phyloP scores from a whole-genome alignment of 2,888 invertebrate genomes.

The Octonoba sinensis region DNA sequence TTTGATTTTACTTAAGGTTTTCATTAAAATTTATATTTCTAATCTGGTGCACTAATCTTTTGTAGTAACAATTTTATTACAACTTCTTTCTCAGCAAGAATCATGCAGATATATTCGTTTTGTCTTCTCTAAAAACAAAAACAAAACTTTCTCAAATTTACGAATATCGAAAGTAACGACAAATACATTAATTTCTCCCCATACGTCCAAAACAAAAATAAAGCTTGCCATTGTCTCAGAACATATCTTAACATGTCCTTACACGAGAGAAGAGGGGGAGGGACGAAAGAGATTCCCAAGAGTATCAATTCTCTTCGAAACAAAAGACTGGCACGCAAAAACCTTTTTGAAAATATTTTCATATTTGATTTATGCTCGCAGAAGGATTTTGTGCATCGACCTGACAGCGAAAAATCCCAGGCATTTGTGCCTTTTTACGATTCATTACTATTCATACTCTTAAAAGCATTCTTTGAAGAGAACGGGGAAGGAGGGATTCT shows the following conservation, averaged over 20 bases:
- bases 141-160: no score
- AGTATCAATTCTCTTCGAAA: conserved; percentile 3
- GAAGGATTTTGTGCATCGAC: conserved; percentile 1
- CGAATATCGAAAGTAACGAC: no score
- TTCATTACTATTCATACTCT: conserved; percentile 46
- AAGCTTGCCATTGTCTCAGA: no score
- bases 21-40: no score
- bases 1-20: no score
- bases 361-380: conserved; percentile 13
- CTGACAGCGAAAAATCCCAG: not conserved
- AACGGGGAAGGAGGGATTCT: not conserved
- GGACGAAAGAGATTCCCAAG: not conserved
- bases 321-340: not conserved
- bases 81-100: no score
- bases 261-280: not conserved
- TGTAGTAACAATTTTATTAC: no score
- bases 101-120: no score
- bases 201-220: no score
- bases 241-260: not conserved
- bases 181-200: no score
- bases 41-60: no score
- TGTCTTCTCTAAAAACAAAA: no score
- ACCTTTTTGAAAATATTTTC: not conserved
- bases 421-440: conserved; percentile 13
- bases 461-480: conserved; percentile 17